A percentile compares a stretch with the other conserved stretches of the same genome.
Conservation (phyloP, 2,797 vertebrate genomes). For the Heliangelus exortis region DNA sequence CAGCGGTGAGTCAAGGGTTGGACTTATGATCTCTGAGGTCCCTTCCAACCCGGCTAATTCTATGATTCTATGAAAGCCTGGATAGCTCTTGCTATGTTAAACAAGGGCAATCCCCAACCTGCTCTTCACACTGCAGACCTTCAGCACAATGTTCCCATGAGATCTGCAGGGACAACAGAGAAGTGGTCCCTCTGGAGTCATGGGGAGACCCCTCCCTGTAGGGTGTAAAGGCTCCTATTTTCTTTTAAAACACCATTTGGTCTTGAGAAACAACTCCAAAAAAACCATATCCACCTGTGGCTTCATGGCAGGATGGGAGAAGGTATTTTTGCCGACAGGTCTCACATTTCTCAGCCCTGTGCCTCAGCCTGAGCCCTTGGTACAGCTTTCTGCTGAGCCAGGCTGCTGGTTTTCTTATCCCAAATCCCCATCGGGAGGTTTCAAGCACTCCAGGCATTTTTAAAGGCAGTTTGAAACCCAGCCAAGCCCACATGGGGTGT, state of each 20-base stretch:
- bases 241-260: neutral
- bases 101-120: neutral
- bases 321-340: neutral
- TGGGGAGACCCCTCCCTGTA: neutral
- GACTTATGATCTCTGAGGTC: too few relatives aligned
- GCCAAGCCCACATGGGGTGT: neutral
- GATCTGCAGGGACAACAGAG: fast-evolving
- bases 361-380: neutral
- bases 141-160: fast-evolving
- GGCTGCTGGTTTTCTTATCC: constrained; percentile 31
- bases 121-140: neutral
- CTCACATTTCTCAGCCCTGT: neutral
- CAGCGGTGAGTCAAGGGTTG: too few relatives aligned
- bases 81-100: neutral
- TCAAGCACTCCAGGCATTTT: constrained; percentile 31
- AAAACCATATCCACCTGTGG: neutral
- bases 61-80: too few relatives aligned
- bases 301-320: neutral
- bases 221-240: neutral
- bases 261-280: neutral
- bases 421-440: constrained; percentile 4
- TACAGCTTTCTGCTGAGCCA: constrained; percentile 16
- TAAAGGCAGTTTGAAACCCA: constrained; percentile 27
- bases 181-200: fast-evolving
- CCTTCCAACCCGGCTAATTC: too few relatives aligned